A percentile compares a stretch with the other conserved stretches of the same genome.
These are phyloP conservation scores for Ispidina picta DNA, from an alignment of 2,797 vertebrate species.

Conservation along the genomic window DNA sequence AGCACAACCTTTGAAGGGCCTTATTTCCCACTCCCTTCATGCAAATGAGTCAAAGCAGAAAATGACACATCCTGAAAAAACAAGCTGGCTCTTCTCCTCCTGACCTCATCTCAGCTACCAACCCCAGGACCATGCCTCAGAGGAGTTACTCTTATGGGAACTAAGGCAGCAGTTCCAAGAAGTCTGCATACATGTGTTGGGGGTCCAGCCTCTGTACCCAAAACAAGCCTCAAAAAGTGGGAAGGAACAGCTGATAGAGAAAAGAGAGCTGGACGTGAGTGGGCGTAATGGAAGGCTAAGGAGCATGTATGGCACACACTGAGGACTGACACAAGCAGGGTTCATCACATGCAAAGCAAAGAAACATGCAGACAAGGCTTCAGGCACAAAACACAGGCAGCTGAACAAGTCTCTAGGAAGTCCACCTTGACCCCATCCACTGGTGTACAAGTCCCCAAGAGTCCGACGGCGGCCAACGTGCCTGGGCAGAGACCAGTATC, in stretches of 20 bases:
- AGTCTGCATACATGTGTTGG: not conserved
- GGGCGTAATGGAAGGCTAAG: not conserved
- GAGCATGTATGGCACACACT: not conserved
- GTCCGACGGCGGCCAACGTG: conserved; percentile 92
- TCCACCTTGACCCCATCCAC: conserved; percentile 97
- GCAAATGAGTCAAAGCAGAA: not conserved
- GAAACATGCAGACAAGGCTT: conserved; percentile 70
- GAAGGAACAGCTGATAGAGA: not conserved
- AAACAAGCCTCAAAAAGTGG: not conserved
- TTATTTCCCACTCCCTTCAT: not conserved
- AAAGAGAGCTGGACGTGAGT: not conserved
- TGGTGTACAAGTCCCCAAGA: conserved; percentile 96
- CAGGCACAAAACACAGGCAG: conserved; percentile 60
- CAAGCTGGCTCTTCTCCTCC: not conserved
- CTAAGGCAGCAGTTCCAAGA: not conserved
- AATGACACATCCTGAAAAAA: not conserved
- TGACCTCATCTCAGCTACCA: not conserved
- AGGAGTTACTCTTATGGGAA: not conserved
- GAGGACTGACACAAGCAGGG: not conserved
- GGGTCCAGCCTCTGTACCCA: not conserved
- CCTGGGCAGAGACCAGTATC: conserved; percentile 96
- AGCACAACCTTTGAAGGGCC: not conserved
- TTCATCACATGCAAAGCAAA: conserved; percentile 49
- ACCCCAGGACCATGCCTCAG: not conserved
- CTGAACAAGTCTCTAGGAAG: conserved; percentile 67